Conservation (phyloP, 2,888 invertebrate species). For the Drosophila mimetica region DNA sequence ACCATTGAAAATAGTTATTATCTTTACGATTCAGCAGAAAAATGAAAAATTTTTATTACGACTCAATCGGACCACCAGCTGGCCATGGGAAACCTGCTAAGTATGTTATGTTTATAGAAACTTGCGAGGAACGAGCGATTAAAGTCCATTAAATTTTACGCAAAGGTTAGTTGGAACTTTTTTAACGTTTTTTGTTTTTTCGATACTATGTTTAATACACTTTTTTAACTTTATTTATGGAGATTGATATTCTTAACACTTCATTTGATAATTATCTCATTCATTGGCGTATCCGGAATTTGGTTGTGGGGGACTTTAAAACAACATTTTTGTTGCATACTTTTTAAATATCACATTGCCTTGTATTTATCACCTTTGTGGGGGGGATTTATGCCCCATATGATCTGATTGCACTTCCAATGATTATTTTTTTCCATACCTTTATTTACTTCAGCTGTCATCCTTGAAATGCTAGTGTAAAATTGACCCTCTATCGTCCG, state of each 20-base stretch:
- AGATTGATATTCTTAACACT: no score
- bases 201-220: not conserved
- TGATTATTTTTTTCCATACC: constrained; percentile 2
- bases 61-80: no score
- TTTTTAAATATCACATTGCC: no score
- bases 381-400: no score
- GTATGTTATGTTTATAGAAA: not conserved
- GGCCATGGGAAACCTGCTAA: not conserved
- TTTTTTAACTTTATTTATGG: not conserved
- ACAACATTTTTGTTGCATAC: no score
- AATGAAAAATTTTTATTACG: not conserved
- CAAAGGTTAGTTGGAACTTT: not conserved
- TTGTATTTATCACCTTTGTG: no score
- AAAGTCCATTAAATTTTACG: not conserved
- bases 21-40: not conserved
- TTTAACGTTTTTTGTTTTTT: not conserved
- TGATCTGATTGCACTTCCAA: not conserved
- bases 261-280: no score
- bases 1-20: not conserved
- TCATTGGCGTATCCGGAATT: no score
- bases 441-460: constrained; percentile 33
- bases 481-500: not conserved
- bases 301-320: no score
- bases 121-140: not conserved
- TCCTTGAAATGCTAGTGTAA: not conserved